Base-by-base conservation (phyloP, 2,888 invertebrate species). In the Himalopsyche japonica region DNA sequence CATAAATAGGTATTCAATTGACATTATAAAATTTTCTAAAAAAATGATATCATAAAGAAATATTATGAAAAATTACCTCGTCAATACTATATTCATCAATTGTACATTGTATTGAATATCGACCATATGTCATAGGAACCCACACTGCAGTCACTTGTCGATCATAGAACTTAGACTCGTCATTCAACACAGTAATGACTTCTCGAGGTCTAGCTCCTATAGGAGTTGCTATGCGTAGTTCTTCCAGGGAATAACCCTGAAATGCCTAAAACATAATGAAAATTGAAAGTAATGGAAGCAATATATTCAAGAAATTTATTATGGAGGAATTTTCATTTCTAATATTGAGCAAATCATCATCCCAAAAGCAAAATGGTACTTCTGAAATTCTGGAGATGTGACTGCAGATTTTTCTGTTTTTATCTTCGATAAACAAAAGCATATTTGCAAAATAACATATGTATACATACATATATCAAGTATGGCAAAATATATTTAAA, bases 171-270 rank as follows among this genome's bases (percentile, higher is more conserved):
- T 90, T 89, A 15, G 37, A 80, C 6, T 64, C 43, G n/a, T 81
- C 80, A 12, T 30, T 37, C 7, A 85, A 70, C 20, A 80, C 47
- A 8, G 70, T 70, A 12, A 70, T 70, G 7, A 49, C 43, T 78
- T 85, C 84, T n/a, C 57, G 27, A 0, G 83, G 83, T 18, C 77
- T 76, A 43, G 82, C 82, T 0, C 91, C 90, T 86, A 92, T 91
- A 20, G 92, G 91, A 81, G 91, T 90, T 84, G 89, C 89, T 87
- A 93, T 95, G 47, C 99, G 94, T 70, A 99, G 91, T 91, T 99
- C 99, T 91, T 99, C 99, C 90, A 99, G 98, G 0, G 98, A 98
- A 89, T 96, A 98, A 89, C 97, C 96, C 89, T 97, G 96, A 90
- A 96, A 98, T 0, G 95, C 95, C 95, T 97, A 91, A 15, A 89